phyloP scores from a whole-genome alignment of 2,797 vertebrate genomes.

The Lates japonicus region DNA sequence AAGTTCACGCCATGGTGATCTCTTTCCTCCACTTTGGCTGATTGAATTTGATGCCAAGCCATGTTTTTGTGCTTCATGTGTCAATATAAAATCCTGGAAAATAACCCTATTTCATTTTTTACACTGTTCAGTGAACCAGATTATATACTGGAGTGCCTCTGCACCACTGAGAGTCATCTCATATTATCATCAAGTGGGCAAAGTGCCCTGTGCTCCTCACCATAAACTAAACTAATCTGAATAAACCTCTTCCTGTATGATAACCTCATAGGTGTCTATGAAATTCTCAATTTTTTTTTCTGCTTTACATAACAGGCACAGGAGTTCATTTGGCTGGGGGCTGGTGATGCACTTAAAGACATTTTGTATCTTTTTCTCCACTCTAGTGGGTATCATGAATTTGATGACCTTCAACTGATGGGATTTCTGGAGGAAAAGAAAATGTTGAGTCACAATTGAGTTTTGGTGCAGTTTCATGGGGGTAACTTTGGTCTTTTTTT shows the following conservation, averaged over 20 bases:
- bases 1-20: background rate
- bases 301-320: constrained; percentile 8
- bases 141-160: constrained; percentile 11
- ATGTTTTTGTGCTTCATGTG: constrained; percentile 35
- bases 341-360: background rate
- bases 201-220: constrained; percentile 7
- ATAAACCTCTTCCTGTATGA: constrained; percentile 17
- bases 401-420: constrained; percentile 1
- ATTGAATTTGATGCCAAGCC: constrained; percentile 1
- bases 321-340: background rate
- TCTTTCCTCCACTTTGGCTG: constrained; percentile 24
- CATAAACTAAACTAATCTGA: constrained; percentile 21
- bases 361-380: constrained; percentile 15
- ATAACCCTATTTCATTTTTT: constrained; percentile 4
- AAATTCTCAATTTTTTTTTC: constrained; percentile 18
- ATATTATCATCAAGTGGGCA: constrained; percentile 31
- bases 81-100: constrained; percentile 39
- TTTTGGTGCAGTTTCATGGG: background rate
- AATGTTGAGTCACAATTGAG: constrained; percentile 13
- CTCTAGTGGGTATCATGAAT: background rate
- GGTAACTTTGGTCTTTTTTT: background rate
- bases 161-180: constrained; percentile 5
- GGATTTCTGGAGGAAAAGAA: background rate
- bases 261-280: background rate
- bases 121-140: constrained; percentile 3